Base-by-base conservation (phyloP, 2,797 vertebrate genomes). In the Protosalanx chinensis region DNA sequence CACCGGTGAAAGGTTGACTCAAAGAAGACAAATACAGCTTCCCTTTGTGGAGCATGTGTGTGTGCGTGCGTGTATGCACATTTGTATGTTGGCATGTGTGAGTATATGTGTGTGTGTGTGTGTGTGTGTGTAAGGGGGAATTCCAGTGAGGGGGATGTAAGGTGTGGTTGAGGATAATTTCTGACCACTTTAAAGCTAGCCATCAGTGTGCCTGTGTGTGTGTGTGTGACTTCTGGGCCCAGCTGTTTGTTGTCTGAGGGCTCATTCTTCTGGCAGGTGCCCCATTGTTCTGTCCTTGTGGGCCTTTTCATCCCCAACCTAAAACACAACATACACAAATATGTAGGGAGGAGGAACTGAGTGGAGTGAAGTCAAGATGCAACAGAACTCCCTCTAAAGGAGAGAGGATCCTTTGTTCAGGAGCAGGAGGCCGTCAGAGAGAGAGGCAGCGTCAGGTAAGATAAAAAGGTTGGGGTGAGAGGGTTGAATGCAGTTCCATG, bases 101-200 rank as follows among this genome's bases (percentile, higher is more conserved):
- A 64, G 32, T 64, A 70, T 73, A 68, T 71, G 16, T 41, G 18
- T 3, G n/a, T 49, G n/a, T n/a, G 66, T 27, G 51, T 80, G 64
- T 46, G 56, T 68, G 20, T 67, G 71, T 80, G 81, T 84, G 77
- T 81, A 74, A 83, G 79, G 88, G 90, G 88, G 85, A 91, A 90
- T 91, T 91, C 88, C 90, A 87, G 81, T 75, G 64, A 75, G 76
- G 80, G 87, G 85, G 88, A 85, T 84, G 64, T 79, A 81, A 90
- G 90, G 90, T 89, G 4, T 51, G 41, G 82, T 83, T 76, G 75
- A 73, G 79, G 90, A 90, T 90, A 84, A 82, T 91, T 81, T 84
- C 85, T 85, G 89, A 90, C 88, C 89, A 90, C 90, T 91, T 91
- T 81, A 91, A 92, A 91, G 87, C 73, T 72, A 71, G 72, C 81